Base-by-base conservation (phyloP, 1,140 invertebrate species). In the Anastatus disparis region DNA sequence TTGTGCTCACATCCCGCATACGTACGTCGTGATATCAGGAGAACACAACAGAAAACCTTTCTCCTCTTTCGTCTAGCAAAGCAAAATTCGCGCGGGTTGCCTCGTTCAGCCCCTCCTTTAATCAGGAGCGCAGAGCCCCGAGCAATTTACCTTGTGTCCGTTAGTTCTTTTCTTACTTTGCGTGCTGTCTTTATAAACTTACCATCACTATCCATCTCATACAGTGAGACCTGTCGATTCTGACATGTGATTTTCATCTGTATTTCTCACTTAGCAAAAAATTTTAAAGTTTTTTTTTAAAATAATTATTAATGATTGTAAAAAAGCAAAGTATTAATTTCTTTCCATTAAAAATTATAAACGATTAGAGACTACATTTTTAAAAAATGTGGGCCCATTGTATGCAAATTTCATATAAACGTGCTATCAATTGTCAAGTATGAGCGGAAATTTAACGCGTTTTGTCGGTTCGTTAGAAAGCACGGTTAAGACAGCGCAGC, bases 41-140 rank as follows among this genome's bases (percentile, higher is more conserved):
- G 20, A 74, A 35, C 71, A 79, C 48, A 73, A 79, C 56, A 26
- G 46, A 78, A 66, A 76, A 79, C 62, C 69, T 79, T 79, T 78
- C 79, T 80, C 77, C 75, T 79, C 76, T 81, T 78, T 80, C 73
- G 77, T 78, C 38, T 38, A 77, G 79, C 61, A 76, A 76, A 78
- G 77, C 77, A 72, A 78, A 74, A 80, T 85, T 84, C 82, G 83
- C 83, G 84, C 83, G 82, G 82, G 82, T 83, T 84, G 82, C 83
- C 83, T 83, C 82, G 79, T 81, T 81, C 79, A 82, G 82, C 82
- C 84, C 83, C 83, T 85, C 82, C 83, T 83, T 76, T 58, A 40
- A 82, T 58, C 76, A 82, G 82, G 78, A 72, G 63, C 44, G 50
- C 65, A 73, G 42, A 31, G 31, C 15, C 9, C 24, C 26, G 20